These are phyloP conservation scores for Phrynocephalus forsythii DNA, from an alignment of 2,797 vertebrate species.

Conservation along the genomic window DNA sequence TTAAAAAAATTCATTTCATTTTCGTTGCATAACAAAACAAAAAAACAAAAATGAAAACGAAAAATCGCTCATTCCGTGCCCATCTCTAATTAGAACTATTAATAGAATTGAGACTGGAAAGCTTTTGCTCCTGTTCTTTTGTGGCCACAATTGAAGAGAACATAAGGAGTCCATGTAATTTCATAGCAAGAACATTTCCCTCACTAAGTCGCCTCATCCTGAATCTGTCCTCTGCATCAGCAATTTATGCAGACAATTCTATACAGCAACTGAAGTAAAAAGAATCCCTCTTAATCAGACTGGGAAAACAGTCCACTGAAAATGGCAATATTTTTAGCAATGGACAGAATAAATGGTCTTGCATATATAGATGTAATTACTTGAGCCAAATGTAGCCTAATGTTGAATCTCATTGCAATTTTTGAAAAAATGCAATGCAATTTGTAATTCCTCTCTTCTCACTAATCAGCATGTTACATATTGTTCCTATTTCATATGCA, in stretches of 20 bases:
- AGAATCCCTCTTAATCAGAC: neutral
- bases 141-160: too few species aligned
- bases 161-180: too few species aligned
- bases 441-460: neutral
- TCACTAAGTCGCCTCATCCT: too few species aligned
- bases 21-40: too few species aligned
- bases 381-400: neutral
- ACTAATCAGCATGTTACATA: neutral
- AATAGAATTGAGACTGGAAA: too few species aligned
- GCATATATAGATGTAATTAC: neutral
- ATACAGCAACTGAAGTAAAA: neutral
- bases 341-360: neutral
- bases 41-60: too few species aligned
- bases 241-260: neutral
- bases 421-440: neutral
- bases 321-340: neutral
- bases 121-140: too few species aligned
- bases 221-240: neutral
- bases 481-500: neutral
- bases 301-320: neutral
- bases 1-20: too few species aligned
- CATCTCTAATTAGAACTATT: too few species aligned
- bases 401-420: rapidly evolving
- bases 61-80: too few species aligned
- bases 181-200: too few species aligned